A percentile compares a stretch with the other conserved stretches of the same genome.
Conservation (phyloP, 2,888 invertebrate genomes). For the Xylota segnis region DNA sequence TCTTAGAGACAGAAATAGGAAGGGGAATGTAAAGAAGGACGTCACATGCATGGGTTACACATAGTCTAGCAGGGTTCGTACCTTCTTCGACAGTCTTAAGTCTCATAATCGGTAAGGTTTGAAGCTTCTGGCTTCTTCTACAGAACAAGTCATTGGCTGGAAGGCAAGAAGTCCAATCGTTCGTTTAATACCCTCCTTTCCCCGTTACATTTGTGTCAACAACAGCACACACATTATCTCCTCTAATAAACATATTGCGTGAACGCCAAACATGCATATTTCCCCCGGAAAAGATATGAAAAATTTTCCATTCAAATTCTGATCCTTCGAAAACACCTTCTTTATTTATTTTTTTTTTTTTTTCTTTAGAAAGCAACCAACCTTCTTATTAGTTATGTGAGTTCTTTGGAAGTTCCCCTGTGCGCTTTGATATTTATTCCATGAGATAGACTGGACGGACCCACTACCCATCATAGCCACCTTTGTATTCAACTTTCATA, state of each 20-base stretch:
- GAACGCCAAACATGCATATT: background rate
- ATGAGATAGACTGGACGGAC: background rate
- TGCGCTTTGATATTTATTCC: background rate
- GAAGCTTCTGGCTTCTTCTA: too few relatives aligned
- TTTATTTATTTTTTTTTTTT: background rate
- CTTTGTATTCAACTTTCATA: background rate
- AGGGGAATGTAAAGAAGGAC: too few relatives aligned
- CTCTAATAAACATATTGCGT: background rate
- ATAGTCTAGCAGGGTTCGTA: too few relatives aligned
- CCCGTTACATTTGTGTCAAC: too few relatives aligned
- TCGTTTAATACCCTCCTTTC: too few relatives aligned
- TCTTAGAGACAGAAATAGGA: too few relatives aligned
- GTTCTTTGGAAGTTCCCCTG: background rate
- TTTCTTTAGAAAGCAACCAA: background rate
- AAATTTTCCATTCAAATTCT: background rate
- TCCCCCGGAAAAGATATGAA: background rate
- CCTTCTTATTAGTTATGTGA: constrained; percentile 1
- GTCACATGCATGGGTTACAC: too few relatives aligned
- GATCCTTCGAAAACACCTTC: background rate
- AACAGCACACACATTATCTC: too few relatives aligned
- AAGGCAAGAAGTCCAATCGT: too few relatives aligned
- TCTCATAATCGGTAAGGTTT: too few relatives aligned
- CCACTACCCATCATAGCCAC: background rate
- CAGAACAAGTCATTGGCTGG: too few relatives aligned
- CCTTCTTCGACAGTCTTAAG: too few relatives aligned